A percentile compares a stretch with the other conserved stretches of the same genome.
These are phyloP conservation scores for Drosophila mayaguana DNA, from an alignment of 2,888 invertebrate genomes.

Conservation along the genomic window DNA sequence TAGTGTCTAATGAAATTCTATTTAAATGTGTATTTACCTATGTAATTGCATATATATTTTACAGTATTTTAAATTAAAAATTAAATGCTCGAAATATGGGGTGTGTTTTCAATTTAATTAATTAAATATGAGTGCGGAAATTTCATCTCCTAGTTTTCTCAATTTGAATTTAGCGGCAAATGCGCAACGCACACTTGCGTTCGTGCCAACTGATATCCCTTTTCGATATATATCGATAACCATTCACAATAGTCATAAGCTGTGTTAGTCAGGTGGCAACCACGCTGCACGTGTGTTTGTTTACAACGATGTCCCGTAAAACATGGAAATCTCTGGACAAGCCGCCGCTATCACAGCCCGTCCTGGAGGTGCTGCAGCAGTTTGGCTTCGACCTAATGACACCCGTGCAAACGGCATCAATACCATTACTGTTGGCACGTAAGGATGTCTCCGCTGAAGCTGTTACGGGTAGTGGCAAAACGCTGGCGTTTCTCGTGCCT, in stretches of 20 bases:
- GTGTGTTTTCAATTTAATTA: not conserved
- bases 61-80: constrained; percentile 77
- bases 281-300: constrained; percentile 53
- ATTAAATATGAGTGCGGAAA: not conserved
- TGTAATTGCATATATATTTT: constrained; percentile 67
- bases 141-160: not conserved
- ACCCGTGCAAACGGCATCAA: constrained; percentile 92
- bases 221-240: constrained; percentile 28
- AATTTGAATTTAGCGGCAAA: constrained; percentile 8
- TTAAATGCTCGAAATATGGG: constrained; percentile 49
- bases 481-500: constrained; percentile 97
- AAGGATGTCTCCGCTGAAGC: constrained; percentile 99
- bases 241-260: not conserved
- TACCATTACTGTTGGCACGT: constrained; percentile 93
- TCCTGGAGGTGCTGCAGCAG: constrained; percentile 86
- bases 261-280: constrained; percentile 44
- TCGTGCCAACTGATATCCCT: not conserved
- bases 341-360: constrained; percentile 85
- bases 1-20: constrained; percentile 69
- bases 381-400: constrained; percentile 87
- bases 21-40: constrained; percentile 72
- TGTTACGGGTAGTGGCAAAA: constrained; percentile 99
- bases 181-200: not conserved
- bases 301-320: constrained; percentile 81
- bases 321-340: constrained; percentile 85